Evolutionary conservation across 2,888 invertebrate genomes (phyloP).

Genomic region (Capitulum mitella): DNA sequence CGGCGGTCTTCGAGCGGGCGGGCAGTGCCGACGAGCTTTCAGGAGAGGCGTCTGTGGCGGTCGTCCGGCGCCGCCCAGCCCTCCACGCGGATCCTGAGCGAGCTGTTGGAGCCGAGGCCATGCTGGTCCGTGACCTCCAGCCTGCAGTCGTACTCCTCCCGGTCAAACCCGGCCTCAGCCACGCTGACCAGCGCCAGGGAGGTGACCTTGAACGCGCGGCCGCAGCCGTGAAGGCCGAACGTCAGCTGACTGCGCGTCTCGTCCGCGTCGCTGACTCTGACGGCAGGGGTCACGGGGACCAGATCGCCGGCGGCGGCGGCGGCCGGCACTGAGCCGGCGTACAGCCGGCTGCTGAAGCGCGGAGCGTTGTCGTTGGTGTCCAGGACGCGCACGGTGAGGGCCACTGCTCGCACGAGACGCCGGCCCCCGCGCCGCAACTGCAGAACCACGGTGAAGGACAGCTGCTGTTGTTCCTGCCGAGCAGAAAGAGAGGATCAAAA

Average conservation of each 20-base stretch:
- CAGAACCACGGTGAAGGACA: background rate
- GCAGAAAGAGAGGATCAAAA: background rate
- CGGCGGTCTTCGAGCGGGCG: too few species aligned
- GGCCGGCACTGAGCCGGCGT: background rate
- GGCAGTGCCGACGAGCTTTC: too few species aligned
- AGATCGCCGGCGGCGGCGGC: background rate
- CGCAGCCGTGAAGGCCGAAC: background rate
- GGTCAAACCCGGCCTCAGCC: background rate
- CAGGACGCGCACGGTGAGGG: background rate
- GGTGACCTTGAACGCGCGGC: background rate
- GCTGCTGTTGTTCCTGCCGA: background rate
- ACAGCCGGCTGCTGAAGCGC: background rate
- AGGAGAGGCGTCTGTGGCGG: too few species aligned
- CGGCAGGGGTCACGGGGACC: background rate
- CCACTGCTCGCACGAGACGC: background rate
- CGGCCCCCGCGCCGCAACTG: background rate
- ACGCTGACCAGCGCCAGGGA: background rate
- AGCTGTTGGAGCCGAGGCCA: background rate
- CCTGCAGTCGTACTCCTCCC: background rate
- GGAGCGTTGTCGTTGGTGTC: background rate
- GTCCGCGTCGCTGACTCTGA: constrained; percentile 11
- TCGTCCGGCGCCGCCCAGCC: background rate
- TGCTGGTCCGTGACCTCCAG: background rate
- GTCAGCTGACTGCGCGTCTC: background rate
- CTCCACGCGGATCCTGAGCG: background rate